Evolutionary conservation across 2,797 vertebrate genomes (phyloP).

Genomic region (Ibycter americanus): DNA sequence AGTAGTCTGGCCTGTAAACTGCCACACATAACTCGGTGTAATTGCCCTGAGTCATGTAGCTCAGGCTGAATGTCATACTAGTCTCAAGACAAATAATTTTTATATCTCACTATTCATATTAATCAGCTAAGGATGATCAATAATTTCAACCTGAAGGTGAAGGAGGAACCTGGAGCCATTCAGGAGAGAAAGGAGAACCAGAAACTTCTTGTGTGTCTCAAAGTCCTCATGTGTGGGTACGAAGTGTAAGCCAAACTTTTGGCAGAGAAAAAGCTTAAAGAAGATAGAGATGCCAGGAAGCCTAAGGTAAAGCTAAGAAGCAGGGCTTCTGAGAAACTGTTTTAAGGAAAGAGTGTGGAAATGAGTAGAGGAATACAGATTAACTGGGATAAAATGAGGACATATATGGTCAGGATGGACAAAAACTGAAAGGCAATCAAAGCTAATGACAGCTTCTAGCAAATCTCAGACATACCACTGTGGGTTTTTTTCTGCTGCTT

Average conservation of each 20-base stretch:
- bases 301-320: background rate
- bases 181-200: background rate
- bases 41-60: background rate
- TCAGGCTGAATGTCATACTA: background rate
- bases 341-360: background rate
- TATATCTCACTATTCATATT: background rate
- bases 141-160: background rate
- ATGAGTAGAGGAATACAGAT: background rate
- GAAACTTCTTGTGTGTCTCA: background rate
- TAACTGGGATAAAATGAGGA: background rate
- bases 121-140: background rate
- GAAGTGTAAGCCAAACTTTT: background rate
- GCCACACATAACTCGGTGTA: background rate
- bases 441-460: background rate
- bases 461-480: fast-evolving
- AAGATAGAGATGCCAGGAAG: background rate
- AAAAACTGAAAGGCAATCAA: background rate
- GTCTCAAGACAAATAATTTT: background rate
- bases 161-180: background rate
- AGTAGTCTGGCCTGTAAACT: background rate
- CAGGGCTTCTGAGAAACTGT: background rate
- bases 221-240: background rate
- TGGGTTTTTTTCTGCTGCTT: background rate
- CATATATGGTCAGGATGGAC: background rate
- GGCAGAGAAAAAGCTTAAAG: background rate